Conservation (phyloP, 1,140 invertebrate genomes). For the Himalopsyche phryganea region DNA sequence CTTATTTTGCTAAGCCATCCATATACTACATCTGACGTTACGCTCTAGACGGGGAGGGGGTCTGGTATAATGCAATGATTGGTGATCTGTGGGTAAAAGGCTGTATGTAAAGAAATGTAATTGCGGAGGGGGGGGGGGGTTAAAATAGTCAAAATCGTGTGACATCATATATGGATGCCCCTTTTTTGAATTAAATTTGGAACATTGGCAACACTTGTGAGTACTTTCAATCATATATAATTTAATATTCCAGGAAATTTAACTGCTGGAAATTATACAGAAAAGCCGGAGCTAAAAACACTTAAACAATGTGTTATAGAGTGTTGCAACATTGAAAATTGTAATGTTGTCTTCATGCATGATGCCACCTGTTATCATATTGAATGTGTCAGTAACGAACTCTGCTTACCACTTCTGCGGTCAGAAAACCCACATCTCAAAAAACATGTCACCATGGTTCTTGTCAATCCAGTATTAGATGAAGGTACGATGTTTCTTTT, state of each 20-base stretch:
- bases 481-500: conserved; percentile 38
- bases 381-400: conserved; percentile 64
- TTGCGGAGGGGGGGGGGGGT: no score
- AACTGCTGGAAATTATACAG: conserved; percentile 59
- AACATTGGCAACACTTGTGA: no score
- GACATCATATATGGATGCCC: no score
- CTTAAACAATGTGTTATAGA: conserved; percentile 65
- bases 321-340: conserved; percentile 66
- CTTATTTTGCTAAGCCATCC: no score
- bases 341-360: conserved; percentile 77
- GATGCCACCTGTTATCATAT: conserved; percentile 74
- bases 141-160: no score
- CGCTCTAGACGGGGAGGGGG: no score
- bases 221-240: no score
- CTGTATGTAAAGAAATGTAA: no score
- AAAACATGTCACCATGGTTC: conserved; percentile 67
- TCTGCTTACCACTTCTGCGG: conserved; percentile 64
- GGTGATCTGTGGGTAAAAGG: no score
- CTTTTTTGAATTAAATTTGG: no score
- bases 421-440: conserved; percentile 53
- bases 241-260: conserved; percentile 55
- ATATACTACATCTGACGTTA: no score
- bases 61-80: no score
- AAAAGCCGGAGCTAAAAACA: conserved; percentile 52
- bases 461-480: conserved; percentile 64